A percentile compares a stretch with the other conserved stretches of the same genome.
Evolutionary conservation across 1,140 invertebrate genomes (phyloP).

Genomic region (Archivesica marissinica): DNA sequence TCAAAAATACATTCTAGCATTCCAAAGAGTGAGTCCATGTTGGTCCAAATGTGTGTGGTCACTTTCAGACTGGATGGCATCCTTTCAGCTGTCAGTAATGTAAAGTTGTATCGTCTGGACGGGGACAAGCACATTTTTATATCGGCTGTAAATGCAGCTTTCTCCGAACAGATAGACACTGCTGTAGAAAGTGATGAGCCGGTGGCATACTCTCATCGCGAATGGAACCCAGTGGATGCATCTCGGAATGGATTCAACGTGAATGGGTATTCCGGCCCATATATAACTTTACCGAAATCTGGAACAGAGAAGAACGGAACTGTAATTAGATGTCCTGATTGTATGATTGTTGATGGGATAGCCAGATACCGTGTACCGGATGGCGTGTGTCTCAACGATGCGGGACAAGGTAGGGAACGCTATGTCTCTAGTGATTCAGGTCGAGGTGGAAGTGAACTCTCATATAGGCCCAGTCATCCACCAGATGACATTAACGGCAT

Average conservation of each 20-base stretch:
- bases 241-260: neutral
- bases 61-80: neutral
- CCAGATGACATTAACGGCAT: neutral
- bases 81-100: neutral
- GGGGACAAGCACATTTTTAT: neutral
- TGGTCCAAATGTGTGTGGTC: neutral
- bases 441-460: neutral
- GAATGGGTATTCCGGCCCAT: neutral
- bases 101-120: neutral
- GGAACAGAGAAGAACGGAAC: neutral
- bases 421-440: slow-evolving; percentile 9
- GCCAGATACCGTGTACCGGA: neutral
- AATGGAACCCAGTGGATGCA: neutral
- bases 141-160: neutral
- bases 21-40: neutral
- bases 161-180: neutral
- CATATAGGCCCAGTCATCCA: neutral
- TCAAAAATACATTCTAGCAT: neutral
- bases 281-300: neutral
- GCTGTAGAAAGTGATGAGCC: neutral
- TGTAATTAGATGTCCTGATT: neutral
- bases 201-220: neutral
- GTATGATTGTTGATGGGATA: neutral
- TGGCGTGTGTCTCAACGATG: neutral
- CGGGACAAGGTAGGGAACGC: neutral